phyloP scores from a whole-genome alignment of 2,888 invertebrate genomes.

The Pyrrhosoma nymphula region DNA sequence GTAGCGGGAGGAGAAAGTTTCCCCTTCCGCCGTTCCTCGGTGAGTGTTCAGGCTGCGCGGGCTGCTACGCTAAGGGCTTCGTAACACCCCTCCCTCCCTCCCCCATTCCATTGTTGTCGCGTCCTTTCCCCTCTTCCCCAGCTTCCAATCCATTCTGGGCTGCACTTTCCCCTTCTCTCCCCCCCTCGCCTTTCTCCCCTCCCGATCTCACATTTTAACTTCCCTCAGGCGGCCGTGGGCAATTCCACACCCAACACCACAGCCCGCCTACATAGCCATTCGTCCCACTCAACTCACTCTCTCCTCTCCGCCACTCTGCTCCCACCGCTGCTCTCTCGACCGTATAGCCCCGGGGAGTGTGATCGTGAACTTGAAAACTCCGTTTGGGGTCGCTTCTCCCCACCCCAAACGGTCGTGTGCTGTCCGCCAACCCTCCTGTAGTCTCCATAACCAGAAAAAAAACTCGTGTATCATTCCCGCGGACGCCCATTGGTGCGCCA shows the following conservation, averaged over 20 bases:
- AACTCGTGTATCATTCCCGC: too few relatives aligned
- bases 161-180: background rate
- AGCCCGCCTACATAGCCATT: background rate
- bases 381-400: background rate
- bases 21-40: background rate
- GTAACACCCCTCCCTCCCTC: background rate
- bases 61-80: background rate
- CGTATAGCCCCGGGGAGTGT: background rate
- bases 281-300: background rate
- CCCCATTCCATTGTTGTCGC: background rate
- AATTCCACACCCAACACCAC: background rate
- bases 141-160: background rate
- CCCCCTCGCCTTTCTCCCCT: background rate
- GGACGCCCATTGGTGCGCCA: too few relatives aligned
- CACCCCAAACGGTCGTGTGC: too few relatives aligned
- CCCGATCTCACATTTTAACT: background rate
- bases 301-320: background rate
- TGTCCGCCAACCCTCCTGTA: too few relatives aligned
- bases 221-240: background rate
- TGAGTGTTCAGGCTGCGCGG: background rate
- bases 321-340: background rate
- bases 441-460: too few relatives aligned
- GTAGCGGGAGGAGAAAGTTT: background rate
- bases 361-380: conserved; percentile 10
- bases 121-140: background rate